These are phyloP conservation scores for Hylaea fasciaria DNA, from an alignment of 2,888 invertebrate species.

Conservation along the genomic window DNA sequence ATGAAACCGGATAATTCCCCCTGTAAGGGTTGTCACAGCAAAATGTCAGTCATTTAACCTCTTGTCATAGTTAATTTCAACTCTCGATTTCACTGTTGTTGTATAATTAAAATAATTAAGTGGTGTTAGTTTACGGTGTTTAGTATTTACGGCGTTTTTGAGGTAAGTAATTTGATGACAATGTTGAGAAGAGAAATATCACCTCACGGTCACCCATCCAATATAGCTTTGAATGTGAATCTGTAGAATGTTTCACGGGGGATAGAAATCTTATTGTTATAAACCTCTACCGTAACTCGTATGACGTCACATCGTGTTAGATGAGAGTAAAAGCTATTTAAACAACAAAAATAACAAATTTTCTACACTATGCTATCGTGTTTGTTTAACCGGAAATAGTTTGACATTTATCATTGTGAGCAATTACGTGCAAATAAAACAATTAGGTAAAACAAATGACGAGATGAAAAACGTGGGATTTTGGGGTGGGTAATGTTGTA, in stretches of 20 bases:
- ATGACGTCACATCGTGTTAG: no score
- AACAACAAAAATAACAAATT: no score
- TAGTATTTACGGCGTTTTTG: not conserved
- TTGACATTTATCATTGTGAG: constrained; percentile 56
- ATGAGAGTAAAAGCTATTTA: no score
- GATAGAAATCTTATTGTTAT: no score
- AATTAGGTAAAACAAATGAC: constrained; percentile 70
- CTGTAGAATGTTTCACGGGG: no score
- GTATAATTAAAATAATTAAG: constrained; percentile 15
- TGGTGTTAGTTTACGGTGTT: not conserved
- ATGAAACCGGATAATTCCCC: constrained; percentile 37
- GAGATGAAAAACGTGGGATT: constrained; percentile 71
- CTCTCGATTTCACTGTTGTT: constrained; percentile 20
- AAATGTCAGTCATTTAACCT: constrained; percentile 41
- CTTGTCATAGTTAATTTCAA: constrained; percentile 23
- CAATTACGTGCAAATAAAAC: constrained; percentile 73
- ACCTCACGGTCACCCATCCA: no score
- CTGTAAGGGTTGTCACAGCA: constrained; percentile 42
- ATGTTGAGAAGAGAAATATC: not conserved
- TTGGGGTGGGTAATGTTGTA: constrained; percentile 45
- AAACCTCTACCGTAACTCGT: no score
- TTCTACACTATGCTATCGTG: constrained; percentile 3
- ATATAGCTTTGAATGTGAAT: no score
- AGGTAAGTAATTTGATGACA: not conserved
- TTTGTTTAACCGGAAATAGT: constrained; percentile 57